These are phyloP conservation scores for Rhynchophorus ferrugineus DNA, from an alignment of 1,140 invertebrate genomes.

Conservation along the genomic window DNA sequence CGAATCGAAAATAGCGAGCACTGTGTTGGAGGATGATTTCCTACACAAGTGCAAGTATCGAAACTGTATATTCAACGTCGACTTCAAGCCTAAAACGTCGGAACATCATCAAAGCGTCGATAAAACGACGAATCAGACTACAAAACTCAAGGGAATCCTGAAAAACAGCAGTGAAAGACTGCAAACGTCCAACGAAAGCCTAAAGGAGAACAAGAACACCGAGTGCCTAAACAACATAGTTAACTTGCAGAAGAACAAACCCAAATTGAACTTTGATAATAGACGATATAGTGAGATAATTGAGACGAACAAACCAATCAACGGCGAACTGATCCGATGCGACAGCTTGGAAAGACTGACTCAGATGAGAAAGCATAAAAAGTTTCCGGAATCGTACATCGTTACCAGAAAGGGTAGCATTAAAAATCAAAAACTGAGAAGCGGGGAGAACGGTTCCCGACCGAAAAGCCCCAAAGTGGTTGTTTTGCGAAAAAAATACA, in stretches of 20 bases:
- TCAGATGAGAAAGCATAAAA: conserved; percentile 30
- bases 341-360: conserved; percentile 36
- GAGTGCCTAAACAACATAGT: conserved; percentile 27
- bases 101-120: conserved; percentile 29
- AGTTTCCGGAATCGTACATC: conserved; percentile 38
- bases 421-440: conserved; percentile 18
- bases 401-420: conserved; percentile 28
- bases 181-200: conserved; percentile 11
- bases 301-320: conserved; percentile 27
- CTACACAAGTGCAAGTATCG: conserved; percentile 38
- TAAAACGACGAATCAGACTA: conserved; percentile 12
- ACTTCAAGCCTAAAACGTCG: conserved; percentile 27
- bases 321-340: conserved; percentile 33
- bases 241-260: conserved; percentile 25
- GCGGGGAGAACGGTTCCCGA: conserved; percentile 23
- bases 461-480: conserved; percentile 32
- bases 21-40: conserved; percentile 31
- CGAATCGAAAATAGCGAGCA: conserved; percentile 24
- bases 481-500: conserved; percentile 29
- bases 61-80: conserved; percentile 40
- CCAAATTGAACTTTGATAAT: conserved; percentile 16
- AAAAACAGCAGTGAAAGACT: conserved; percentile 31
- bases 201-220: conserved; percentile 10
- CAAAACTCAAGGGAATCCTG: conserved; percentile 32
- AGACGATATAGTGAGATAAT: conserved; percentile 34